These are phyloP conservation scores for Monopis laevigella DNA, from an alignment of 2,888 invertebrate species.

Conservation along the genomic window DNA sequence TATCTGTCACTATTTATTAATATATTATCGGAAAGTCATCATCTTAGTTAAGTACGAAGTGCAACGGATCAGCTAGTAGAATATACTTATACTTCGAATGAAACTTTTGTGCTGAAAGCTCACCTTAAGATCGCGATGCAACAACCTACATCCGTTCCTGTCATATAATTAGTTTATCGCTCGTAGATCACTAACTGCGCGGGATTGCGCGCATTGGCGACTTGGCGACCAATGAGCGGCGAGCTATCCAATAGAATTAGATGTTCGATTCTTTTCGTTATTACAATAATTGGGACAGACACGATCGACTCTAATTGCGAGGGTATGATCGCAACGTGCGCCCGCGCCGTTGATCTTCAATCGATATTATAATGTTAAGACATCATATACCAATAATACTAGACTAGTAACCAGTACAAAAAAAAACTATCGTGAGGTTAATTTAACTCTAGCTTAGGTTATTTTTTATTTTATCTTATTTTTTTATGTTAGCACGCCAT, in stretches of 20 bases:
- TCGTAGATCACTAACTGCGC: conserved; percentile 1
- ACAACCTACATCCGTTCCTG: conserved; percentile 6
- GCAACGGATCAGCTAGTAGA: no score
- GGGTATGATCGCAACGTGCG: conserved; percentile 19
- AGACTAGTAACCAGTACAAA: no score
- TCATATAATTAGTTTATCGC: conserved; percentile 5
- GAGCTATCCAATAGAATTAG: conserved; percentile 45
- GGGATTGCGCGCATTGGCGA: conserved; percentile 35
- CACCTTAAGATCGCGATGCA: neutral
- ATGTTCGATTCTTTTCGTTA: conserved; percentile 61
- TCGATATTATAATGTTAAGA: conserved; percentile 1
- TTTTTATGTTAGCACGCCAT: no score
- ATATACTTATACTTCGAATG: neutral
- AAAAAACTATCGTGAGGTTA: no score
- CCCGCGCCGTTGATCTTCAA: neutral
- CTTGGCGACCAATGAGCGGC: conserved; percentile 47
- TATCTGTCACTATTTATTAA: no score
- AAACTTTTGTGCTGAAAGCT: neutral
- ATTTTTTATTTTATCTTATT: no score
- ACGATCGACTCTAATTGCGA: conserved; percentile 62
- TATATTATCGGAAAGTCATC: no score
- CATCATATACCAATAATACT: no score
- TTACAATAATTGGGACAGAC: conserved; percentile 58
- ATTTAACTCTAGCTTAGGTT: no score
- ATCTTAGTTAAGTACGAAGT: no score